Base-by-base conservation (phyloP, 1,140 invertebrate genomes). In the Leptinotarsa undecemlineata region DNA sequence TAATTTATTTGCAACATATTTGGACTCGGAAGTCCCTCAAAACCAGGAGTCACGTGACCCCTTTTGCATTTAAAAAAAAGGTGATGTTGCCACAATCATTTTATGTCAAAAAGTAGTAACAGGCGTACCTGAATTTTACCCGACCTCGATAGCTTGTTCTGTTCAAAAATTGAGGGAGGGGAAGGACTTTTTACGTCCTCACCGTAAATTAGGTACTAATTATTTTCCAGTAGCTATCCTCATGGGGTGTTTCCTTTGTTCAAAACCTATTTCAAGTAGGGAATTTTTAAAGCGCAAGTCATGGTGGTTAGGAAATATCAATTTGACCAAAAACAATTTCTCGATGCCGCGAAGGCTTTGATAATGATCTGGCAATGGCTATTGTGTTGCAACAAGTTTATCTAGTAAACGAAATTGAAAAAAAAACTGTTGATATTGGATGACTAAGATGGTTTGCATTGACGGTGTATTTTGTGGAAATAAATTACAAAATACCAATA, bases 341-440 rank as follows among this genome's bases (percentile, higher is more conserved):
- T 19, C 23, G 19, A 47, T 68, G 42, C 15, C 51, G 15, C 33
- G 66, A 68, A 42, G 33, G 66, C 42, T 23, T 68, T 42, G 66
- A 33, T 68, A 68, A 68, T 68, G 66, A 68, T 17, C 23, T 42
- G 33, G 66, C n/a, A 42, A 5, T 42, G 66, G 66, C 66, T 47
- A 68, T 68, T 68, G 66, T 68, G 66, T 47, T 68, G n/a, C 66
- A 68, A 68, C 66, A 68, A 68, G 23, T 68, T 68, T 33, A 68
- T 68, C 66, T 68, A 68, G 33, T 47, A 6, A 47, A 68, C 23
- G 42, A 68, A 68, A n/a, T 42, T 42, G 15, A 68, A 68, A 68
- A 68, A n/a, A 47, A 66, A 66, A 68, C 66, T 19, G n/a, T 68
- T 42, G 23, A 33, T 42, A 68, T 68, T 68, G 66, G 33, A 68